phyloP scores from a whole-genome alignment of 2,797 vertebrate genomes.

The Pangasius sanitwongsei region DNA sequence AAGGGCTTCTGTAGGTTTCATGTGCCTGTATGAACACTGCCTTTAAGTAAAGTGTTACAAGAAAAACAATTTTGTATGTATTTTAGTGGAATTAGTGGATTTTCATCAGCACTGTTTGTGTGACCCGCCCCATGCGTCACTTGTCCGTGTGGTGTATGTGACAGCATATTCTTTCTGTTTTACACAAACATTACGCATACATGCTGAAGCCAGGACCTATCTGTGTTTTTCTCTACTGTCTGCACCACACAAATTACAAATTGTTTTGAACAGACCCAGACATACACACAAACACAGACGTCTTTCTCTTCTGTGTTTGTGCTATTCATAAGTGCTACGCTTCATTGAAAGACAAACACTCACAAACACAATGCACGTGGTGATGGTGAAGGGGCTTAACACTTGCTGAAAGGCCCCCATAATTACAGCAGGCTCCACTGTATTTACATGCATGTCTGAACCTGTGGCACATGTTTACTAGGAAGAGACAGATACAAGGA shows the following conservation, averaged over 20 bases:
- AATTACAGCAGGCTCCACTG: constrained; percentile 20
- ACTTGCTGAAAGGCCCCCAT: constrained; percentile 3
- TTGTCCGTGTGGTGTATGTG: background rate
- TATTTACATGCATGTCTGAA: constrained; percentile 14
- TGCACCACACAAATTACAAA: background rate
- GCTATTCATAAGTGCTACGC: constrained; percentile 1
- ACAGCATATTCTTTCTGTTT: background rate
- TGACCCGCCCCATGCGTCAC: background rate
- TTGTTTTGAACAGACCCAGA: constrained; percentile 12
- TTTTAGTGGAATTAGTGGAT: background rate
- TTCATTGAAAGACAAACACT: constrained; percentile 12
- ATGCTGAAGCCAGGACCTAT: background rate
- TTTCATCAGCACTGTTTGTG: background rate
- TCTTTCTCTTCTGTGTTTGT: background rate
- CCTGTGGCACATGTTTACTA: constrained; percentile 17
- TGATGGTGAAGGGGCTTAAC: background rate
- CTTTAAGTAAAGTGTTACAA: background rate
- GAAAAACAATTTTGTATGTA: background rate
- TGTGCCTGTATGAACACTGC: background rate
- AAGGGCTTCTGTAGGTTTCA: background rate
- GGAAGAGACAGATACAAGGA: background rate
- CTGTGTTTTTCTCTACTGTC: background rate
- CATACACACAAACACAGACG: background rate
- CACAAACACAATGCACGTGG: background rate
- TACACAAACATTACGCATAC: background rate